These are phyloP conservation scores for Hesperophylax magnus DNA, from an alignment of 1,140 invertebrate species.

Conservation along the genomic window DNA sequence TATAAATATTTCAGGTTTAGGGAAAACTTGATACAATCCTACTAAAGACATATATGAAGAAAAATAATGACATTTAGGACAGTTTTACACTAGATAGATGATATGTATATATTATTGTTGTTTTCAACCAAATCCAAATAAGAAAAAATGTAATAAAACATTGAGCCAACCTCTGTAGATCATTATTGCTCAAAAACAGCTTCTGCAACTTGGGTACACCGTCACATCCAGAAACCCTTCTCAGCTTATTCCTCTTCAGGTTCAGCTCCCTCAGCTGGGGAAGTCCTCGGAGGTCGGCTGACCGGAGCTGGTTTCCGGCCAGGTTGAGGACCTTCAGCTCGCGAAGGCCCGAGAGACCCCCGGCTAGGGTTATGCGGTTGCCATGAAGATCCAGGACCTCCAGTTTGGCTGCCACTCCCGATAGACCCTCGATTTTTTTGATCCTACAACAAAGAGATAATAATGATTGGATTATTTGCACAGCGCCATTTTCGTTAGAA, in stretches of 20 bases:
- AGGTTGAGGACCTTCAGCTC: conserved; percentile 92
- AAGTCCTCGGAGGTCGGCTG: conserved; percentile 81
- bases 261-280: conserved; percentile 89
- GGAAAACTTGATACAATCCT: too few relatives aligned
- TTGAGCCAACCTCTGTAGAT: conserved; percentile 79
- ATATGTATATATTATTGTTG: too few relatives aligned
- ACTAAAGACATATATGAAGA: too few relatives aligned
- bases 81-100: too few relatives aligned
- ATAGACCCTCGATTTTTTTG: conserved; percentile 82
- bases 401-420: conserved; percentile 76
- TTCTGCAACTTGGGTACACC: conserved; percentile 86
- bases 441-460: conserved; percentile 73
- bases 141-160: not conserved
- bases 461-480: too few relatives aligned
- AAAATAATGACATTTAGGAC: too few relatives aligned
- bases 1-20: too few relatives aligned
- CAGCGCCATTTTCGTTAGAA: too few relatives aligned
- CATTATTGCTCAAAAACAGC: conserved; percentile 89
- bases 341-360: conserved; percentile 71
- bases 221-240: conserved; percentile 84
- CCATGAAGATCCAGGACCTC: conserved; percentile 94
- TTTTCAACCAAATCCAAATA: too few relatives aligned
- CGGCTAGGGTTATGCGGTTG: conserved; percentile 81
- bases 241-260: conserved; percentile 87
- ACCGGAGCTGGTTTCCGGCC: conserved; percentile 89